A percentile compares a stretch with the other conserved stretches of the same genome.
phyloP scores from a whole-genome alignment of 2,888 invertebrate genomes.

The Ceraclea dissimilis region DNA sequence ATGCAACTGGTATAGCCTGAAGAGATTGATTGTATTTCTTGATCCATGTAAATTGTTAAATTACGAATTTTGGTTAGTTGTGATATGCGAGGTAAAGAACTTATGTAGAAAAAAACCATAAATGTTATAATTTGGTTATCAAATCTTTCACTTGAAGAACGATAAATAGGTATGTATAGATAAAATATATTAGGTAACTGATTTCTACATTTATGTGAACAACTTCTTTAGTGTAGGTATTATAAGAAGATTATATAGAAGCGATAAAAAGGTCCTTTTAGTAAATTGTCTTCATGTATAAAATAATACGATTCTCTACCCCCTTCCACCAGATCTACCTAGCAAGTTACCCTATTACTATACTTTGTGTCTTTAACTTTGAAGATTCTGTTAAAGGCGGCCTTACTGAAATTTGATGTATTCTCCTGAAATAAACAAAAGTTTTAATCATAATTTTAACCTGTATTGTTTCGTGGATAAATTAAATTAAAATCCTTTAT shows the following conservation, averaged over 20 bases:
- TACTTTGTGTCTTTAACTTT: neutral
- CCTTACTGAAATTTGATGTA: neutral
- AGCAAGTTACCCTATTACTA: neutral
- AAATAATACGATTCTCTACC: neutral
- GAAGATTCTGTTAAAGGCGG: neutral
- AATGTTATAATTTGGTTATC: too few relatives aligned
- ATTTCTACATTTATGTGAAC: too few relatives aligned
- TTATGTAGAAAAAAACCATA: too few relatives aligned
- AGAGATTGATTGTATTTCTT: too few relatives aligned
- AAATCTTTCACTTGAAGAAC: too few relatives aligned
- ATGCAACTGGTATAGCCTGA: too few relatives aligned
- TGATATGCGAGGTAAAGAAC: too few relatives aligned
- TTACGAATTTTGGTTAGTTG: too few relatives aligned
- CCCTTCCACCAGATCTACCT: neutral
- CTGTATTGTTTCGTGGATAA: neutral
- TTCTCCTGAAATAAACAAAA: neutral
- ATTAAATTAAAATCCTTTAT: slow-evolving; percentile 1
- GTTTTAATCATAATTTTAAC: neutral
- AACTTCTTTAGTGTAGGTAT: too few relatives aligned
- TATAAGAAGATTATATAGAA: neutral
- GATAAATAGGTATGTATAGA: too few relatives aligned
- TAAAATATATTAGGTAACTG: too few relatives aligned
- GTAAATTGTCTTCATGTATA: neutral
- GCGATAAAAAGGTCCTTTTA: neutral
- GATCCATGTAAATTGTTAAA: too few relatives aligned